A percentile compares a stretch with the other conserved stretches of the same genome.
Evolutionary conservation across 2,797 vertebrate species (phyloP).

Genomic region (Lates japonicus): DNA sequence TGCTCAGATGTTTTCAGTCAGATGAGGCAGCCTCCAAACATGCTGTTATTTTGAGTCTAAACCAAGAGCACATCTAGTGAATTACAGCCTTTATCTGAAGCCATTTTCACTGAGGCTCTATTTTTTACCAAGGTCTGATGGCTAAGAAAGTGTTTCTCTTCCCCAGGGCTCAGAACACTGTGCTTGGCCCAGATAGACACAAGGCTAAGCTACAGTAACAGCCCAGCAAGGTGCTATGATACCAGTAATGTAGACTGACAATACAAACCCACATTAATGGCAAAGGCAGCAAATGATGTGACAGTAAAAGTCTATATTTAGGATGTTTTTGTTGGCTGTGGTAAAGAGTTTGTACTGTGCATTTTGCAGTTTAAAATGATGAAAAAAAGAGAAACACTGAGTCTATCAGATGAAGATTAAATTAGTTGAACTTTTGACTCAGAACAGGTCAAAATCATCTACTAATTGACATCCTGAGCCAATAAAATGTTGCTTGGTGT

Average conservation of each 20-base stretch:
- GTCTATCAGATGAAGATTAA: background rate
- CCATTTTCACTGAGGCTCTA: conserved; percentile 49
- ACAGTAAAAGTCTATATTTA: conserved; percentile 8
- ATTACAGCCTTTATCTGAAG: conserved; percentile 20
- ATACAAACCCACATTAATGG: background rate
- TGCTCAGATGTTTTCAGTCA: conserved; percentile 1
- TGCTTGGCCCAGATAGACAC: conserved; percentile 67
- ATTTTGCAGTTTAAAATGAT: too few relatives aligned
- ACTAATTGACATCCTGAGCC: background rate
- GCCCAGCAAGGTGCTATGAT: conserved; percentile 8
- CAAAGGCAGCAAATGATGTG: background rate
- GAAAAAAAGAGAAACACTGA: background rate
- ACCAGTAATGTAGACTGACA: conserved; percentile 19
- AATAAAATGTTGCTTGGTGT: background rate
- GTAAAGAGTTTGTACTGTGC: background rate
- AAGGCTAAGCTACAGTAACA: conserved; percentile 33
- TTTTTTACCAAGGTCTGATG: conserved; percentile 53
- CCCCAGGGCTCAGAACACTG: conserved; percentile 54
- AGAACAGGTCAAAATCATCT: background rate
- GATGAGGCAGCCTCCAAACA: conserved; percentile 12
- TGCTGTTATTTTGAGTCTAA: conserved; percentile 3
- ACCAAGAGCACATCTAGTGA: conserved; percentile 5
- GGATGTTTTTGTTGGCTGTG: background rate
- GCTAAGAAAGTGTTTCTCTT: conserved; percentile 66
- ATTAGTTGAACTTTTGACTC: background rate